A percentile compares a stretch with the other conserved stretches of the same genome.
Conservation (phyloP, 2,888 invertebrate species). For the Anthoptus insignis region DNA sequence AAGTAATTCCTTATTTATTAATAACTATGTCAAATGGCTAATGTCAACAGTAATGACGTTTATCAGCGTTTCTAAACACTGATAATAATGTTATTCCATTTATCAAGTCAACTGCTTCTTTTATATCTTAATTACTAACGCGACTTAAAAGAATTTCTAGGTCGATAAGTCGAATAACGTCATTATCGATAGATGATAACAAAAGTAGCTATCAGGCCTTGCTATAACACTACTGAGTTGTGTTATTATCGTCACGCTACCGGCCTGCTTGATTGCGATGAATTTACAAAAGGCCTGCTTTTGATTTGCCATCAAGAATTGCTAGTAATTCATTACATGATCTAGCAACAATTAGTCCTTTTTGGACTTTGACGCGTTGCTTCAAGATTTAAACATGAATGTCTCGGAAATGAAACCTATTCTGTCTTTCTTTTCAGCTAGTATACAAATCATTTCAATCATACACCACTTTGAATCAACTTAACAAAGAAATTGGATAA, state of each 20-base stretch:
- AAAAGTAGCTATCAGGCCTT: constrained; percentile 56
- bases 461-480: constrained; percentile 5
- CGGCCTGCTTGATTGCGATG: constrained; percentile 59
- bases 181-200: constrained; percentile 71
- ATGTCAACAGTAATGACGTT: background rate
- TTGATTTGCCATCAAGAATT: constrained; percentile 62
- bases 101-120: background rate
- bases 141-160: constrained; percentile 27
- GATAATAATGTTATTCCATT: constrained; percentile 5
- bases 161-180: constrained; percentile 43
- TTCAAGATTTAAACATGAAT: constrained; percentile 21
- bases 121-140: constrained; percentile 16
- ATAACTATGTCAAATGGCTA: background rate
- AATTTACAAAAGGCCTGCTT: constrained; percentile 62
- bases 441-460: constrained; percentile 19
- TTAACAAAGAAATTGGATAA: constrained; percentile 34
- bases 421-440: background rate
- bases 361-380: constrained; percentile 3
- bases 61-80: background rate
- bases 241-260: constrained; percentile 69
- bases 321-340: constrained; percentile 58
- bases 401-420: background rate
- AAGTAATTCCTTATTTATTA: constrained; percentile 1
- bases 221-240: constrained; percentile 62
- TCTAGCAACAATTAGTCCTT: constrained; percentile 42